Percentiles rank a stretch among this genome's conserved stretches.
Evolutionary conservation across 2,797 vertebrate species (phyloP).

Genomic region (Dermochelys coriacea): DNA sequence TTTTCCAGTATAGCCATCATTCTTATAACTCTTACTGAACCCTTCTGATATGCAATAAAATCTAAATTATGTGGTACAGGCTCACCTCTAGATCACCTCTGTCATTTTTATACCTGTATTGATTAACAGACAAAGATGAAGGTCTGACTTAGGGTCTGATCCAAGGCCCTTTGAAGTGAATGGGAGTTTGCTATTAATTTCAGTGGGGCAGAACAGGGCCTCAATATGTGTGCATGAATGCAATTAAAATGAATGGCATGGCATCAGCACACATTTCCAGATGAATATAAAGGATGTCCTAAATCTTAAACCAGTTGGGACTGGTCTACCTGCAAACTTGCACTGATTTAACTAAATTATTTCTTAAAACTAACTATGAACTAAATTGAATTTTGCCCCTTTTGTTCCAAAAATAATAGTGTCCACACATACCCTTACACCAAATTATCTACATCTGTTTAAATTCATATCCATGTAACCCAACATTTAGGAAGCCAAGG

Average conservation of each 20-base stretch:
- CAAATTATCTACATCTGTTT: not conserved
- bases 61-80: not conserved
- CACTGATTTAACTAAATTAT: not conserved
- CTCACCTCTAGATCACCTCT: not conserved
- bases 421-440: not conserved
- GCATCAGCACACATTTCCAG: not conserved
- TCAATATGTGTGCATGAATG: not conserved
- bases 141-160: not conserved
- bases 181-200: not conserved
- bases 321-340: not conserved
- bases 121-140: not conserved
- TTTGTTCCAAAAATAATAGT: slow-evolving; percentile 6
- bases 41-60: not conserved
- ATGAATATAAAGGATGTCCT: not conserved
- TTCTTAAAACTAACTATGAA: not conserved
- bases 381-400: not conserved
- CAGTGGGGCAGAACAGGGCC: not conserved
- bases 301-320: not conserved
- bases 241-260: not conserved
- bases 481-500: not conserved
- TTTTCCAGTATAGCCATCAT: not conserved
- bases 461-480: not conserved
- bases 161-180: not conserved
- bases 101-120: not conserved
- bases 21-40: not conserved